phyloP scores from a whole-genome alignment of 2,888 invertebrate species.

The Apodemia zela region DNA sequence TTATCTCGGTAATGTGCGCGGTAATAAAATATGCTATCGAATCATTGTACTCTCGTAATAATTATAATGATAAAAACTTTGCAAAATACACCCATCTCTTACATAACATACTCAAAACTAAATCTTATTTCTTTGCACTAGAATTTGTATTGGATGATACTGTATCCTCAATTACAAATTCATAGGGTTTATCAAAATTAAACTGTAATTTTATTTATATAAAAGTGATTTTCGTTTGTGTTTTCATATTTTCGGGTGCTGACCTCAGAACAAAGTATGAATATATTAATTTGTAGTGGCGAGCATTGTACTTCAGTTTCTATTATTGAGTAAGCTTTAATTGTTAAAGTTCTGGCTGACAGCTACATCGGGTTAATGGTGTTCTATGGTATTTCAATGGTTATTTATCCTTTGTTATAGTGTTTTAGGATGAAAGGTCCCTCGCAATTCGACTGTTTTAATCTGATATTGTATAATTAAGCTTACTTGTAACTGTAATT shows the following conservation, averaged over 20 bases:
- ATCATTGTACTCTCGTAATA: slow-evolving; percentile 44
- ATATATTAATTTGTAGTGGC: slow-evolving; percentile 74
- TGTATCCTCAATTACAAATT: not conserved
- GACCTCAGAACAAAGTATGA: slow-evolving; percentile 55
- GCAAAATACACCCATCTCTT: slow-evolving; percentile 35
- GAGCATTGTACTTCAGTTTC: slow-evolving; percentile 67
- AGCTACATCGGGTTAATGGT: slow-evolving; percentile 68
- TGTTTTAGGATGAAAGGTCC: slow-evolving; percentile 58
- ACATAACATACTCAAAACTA: slow-evolving; percentile 15
- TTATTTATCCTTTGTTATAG: slow-evolving; percentile 61
- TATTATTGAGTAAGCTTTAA: slow-evolving; percentile 67
- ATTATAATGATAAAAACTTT: slow-evolving; percentile 49
- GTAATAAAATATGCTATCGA: slow-evolving; percentile 52
- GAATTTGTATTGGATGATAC: slow-evolving; percentile 17
- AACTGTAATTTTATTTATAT: not conserved
- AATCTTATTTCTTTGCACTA: slow-evolving; percentile 12
- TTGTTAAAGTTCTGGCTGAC: slow-evolving; percentile 69
- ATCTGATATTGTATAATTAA: slow-evolving; percentile 19
- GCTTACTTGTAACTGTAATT: slow-evolving; percentile 4
- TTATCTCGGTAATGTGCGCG: slow-evolving; percentile 48
- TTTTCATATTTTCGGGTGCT: slow-evolving; percentile 46
- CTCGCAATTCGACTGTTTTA: slow-evolving; percentile 30
- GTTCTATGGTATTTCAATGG: slow-evolving; percentile 58
- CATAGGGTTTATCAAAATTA: not conserved
- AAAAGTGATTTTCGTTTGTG: slow-evolving; percentile 23